A percentile compares a stretch with the other conserved stretches of the same genome.
Conservation (phyloP, 37 sponge, comb jelly and placozoan genomes). For the Geodia barretti region DNA sequence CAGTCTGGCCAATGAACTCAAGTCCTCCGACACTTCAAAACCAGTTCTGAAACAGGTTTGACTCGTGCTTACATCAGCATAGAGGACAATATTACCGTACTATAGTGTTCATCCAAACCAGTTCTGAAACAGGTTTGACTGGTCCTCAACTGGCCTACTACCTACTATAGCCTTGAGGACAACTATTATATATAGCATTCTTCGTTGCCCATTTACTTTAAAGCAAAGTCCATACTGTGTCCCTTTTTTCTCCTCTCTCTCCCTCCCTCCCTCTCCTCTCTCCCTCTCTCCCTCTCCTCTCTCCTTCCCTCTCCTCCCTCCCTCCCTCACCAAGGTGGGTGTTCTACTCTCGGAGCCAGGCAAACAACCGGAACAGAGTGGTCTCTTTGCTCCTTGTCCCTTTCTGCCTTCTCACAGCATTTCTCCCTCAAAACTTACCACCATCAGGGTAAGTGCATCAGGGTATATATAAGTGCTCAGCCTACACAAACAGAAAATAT, state of each 20-base stretch:
- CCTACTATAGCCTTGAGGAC: background rate
- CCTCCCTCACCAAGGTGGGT: conserved; percentile 16
- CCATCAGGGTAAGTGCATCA: conserved; percentile 13
- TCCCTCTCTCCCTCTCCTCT: background rate
- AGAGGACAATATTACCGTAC: too few species aligned
- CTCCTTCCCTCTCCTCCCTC: conserved; percentile 2
- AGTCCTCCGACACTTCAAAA: conserved; percentile 39
- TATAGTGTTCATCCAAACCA: too few species aligned
- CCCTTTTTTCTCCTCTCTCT: too few species aligned
- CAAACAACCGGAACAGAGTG: conserved; percentile 59
- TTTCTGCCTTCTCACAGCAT: conserved; percentile 10
- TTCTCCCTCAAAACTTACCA: conserved; percentile 1
- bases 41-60: conserved; percentile 14
- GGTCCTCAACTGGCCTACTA: too few species aligned
- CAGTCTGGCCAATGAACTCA: conserved; percentile 77
- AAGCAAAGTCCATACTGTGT: background rate
- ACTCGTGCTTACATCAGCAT: too few species aligned
- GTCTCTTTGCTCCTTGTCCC: conserved; percentile 53
- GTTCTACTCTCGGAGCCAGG: conserved; percentile 76
- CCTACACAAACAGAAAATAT: background rate
- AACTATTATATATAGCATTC: too few species aligned
- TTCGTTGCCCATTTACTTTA: too few species aligned
- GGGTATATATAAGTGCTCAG: background rate
- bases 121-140: conserved; percentile 18
- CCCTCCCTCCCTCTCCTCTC: conserved; percentile 2